phyloP scores from a whole-genome alignment of 2,797 vertebrate species.

The Centropyge bicolor region DNA sequence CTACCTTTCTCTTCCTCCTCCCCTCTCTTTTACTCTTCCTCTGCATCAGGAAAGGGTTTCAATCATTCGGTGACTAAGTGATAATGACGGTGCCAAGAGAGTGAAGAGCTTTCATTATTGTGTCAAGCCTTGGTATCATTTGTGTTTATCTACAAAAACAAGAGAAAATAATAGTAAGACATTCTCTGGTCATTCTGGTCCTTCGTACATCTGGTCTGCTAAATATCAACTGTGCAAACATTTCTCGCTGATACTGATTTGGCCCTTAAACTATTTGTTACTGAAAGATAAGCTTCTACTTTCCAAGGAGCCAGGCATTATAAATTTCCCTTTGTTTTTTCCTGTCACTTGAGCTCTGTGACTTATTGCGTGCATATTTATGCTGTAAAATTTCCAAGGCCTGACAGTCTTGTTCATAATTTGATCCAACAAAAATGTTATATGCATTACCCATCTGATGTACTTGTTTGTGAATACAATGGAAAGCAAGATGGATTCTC shows the following conservation, averaged over 20 bases:
- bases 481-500: slow-evolving; percentile 52
- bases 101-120: slow-evolving; percentile 29
- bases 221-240: slow-evolving; percentile 3
- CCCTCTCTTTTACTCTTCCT: slow-evolving; percentile 36
- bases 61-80: background rate
- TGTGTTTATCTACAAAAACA: slow-evolving; percentile 26
- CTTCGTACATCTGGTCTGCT: background rate
- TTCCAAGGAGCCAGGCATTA: slow-evolving; percentile 1
- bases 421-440: slow-evolving; percentile 16
- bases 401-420: slow-evolving; percentile 1
- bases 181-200: background rate
- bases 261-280: slow-evolving; percentile 1
- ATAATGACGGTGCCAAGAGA: slow-evolving; percentile 17
- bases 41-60: slow-evolving; percentile 35
- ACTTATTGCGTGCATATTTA: slow-evolving; percentile 29
- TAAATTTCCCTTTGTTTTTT: slow-evolving; percentile 1
- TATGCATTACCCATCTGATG: slow-evolving; percentile 31
- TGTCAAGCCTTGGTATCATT: slow-evolving; percentile 6
- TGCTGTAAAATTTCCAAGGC: slow-evolving; percentile 25
- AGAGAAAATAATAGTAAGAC: slow-evolving; percentile 21
- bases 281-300: slow-evolving; percentile 15
- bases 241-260: background rate
- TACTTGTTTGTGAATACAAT: slow-evolving; percentile 57
- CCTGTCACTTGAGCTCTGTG: slow-evolving; percentile 8
- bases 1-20: slow-evolving; percentile 34